Percentiles rank a stretch among this genome's conserved stretches.
phyloP scores from a whole-genome alignment of 2,113 vertebrate genomes.

The Sarotherodon lohbergeri region DNA sequence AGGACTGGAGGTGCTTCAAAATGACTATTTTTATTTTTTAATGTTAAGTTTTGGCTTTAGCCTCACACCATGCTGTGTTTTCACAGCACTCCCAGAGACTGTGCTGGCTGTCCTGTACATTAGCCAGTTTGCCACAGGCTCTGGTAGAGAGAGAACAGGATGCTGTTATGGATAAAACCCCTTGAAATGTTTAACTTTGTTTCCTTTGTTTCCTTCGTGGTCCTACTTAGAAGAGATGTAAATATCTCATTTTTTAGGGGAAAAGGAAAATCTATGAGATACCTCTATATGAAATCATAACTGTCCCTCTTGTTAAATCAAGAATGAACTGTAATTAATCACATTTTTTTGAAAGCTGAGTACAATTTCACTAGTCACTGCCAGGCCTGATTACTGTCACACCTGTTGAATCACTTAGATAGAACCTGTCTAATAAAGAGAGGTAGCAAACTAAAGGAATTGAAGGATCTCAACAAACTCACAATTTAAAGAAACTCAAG shows the following conservation, averaged over 20 bases:
- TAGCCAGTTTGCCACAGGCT: neutral
- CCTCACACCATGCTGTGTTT: neutral
- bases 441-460: neutral
- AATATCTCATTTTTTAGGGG: neutral
- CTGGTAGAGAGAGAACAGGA: neutral
- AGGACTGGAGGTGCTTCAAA: neutral
- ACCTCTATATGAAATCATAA: neutral
- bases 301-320: neutral
- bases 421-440: neutral
- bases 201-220: neutral
- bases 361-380: neutral
- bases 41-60: neutral
- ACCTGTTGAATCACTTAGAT: neutral
- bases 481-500: neutral
- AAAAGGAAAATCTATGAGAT: neutral
- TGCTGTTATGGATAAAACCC: neutral
- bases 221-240: neutral
- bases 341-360: neutral
- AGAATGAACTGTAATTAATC: neutral
- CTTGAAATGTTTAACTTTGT: neutral
- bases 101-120: neutral
- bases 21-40: neutral
- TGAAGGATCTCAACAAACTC: neutral
- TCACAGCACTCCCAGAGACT: neutral
- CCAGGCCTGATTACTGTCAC: neutral